Evolutionary conservation across 2,888 invertebrate genomes (phyloP).

Genomic region (Drosophila bunnanda): DNA sequence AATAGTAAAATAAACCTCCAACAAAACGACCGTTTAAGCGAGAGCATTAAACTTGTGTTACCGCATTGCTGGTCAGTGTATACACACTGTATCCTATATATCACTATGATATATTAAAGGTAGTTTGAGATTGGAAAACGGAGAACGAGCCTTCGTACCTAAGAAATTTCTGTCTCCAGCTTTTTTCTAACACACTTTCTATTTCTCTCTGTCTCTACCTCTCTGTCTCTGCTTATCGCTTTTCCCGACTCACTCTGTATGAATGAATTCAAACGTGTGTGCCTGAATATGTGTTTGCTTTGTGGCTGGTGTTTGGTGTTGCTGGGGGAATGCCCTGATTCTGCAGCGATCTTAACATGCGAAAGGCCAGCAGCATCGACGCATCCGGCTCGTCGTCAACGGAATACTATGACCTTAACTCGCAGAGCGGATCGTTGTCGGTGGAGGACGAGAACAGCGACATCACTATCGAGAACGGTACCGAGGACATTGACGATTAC

Average conservation of each 20-base stretch:
- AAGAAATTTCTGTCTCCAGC: constrained; percentile 36
- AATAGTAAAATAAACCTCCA: not conserved
- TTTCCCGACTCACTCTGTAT: constrained; percentile 28
- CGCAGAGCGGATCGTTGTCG: constrained; percentile 82
- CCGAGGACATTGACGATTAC: constrained; percentile 81
- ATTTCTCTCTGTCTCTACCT: constrained; percentile 35
- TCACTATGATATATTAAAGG: not conserved
- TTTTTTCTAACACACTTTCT: constrained; percentile 68
- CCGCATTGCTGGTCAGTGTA: not conserved
- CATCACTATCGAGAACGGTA: constrained; percentile 82
- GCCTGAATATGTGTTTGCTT: constrained; percentile 22
- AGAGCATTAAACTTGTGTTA: not conserved
- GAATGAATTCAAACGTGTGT: constrained; percentile 13
- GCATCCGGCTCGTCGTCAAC: constrained; percentile 69
- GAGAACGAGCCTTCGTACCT: not conserved
- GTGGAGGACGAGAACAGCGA: constrained; percentile 85
- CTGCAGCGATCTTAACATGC: constrained; percentile 47
- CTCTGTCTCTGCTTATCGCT: constrained; percentile 33
- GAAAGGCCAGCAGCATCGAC: constrained; percentile 75
- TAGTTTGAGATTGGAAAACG: not conserved
- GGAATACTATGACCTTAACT: constrained; percentile 74
- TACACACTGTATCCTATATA: not conserved
- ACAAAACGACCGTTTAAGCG: not conserved
- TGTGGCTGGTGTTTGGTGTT: constrained; percentile 10
- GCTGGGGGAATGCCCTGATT: not conserved